phyloP scores from a whole-genome alignment of 2,888 invertebrate genomes.

The Tetropium fuscum region DNA sequence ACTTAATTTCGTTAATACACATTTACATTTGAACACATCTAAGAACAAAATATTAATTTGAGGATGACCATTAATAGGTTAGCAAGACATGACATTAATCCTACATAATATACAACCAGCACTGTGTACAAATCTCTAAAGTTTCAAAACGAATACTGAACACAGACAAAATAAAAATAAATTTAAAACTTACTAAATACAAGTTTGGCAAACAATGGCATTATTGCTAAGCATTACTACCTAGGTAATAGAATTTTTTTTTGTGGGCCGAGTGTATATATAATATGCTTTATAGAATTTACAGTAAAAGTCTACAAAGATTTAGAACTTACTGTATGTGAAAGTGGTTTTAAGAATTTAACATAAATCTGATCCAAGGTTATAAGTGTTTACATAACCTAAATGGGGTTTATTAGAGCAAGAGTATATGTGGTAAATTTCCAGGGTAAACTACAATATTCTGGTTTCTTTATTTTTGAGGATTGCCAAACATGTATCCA shows the following conservation, averaged over 20 bases:
- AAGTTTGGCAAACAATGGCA: conserved; percentile 24
- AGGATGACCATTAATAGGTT: conserved; percentile 28
- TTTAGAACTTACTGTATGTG: conserved; percentile 16
- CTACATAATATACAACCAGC: conserved; percentile 47
- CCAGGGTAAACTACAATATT: neutral
- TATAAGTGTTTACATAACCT: conserved; percentile 37
- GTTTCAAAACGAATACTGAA: conserved; percentile 34
- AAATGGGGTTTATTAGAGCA: conserved; percentile 19
- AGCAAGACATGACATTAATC: conserved; percentile 13
- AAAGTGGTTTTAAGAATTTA: conserved; percentile 15
- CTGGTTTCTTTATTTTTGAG: neutral
- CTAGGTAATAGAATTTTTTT: too few species aligned
- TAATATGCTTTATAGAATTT: too few species aligned
- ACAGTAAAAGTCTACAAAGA: too few species aligned
- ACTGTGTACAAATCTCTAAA: conserved; percentile 47
- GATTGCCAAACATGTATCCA: conserved; percentile 36
- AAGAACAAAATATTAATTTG: conserved; percentile 4
- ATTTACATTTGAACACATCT: too few species aligned
- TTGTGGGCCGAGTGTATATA: too few species aligned
- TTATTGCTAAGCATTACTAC: too few species aligned
- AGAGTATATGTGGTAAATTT: too few species aligned
- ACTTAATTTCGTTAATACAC: too few species aligned
- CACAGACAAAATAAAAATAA: conserved; percentile 44
- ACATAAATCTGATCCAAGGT: conserved; percentile 24
- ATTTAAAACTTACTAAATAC: conserved; percentile 36